Conservation (phyloP, 2,797 vertebrate species). For the Apogon talboti region DNA sequence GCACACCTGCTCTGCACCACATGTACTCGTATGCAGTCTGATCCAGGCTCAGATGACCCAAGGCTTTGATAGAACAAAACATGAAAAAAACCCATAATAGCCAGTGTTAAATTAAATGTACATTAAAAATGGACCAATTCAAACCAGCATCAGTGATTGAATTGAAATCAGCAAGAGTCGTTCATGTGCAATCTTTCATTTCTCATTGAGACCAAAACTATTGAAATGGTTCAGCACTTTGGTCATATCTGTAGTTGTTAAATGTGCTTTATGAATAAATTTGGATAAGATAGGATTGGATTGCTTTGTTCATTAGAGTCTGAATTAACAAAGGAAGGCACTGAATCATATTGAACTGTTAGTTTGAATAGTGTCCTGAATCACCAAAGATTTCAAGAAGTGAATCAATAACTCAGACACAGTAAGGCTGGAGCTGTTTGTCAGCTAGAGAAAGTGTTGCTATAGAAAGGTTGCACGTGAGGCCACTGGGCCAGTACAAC, state of each 20-base stretch:
- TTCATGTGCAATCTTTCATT: constrained; percentile 40
- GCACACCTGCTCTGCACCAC: constrained; percentile 36
- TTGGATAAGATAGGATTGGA: too few species aligned
- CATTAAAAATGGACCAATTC: constrained; percentile 19
- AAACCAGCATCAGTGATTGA: constrained; percentile 14
- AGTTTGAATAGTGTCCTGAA: constrained; percentile 16
- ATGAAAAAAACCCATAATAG: constrained; percentile 32
- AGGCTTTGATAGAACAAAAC: constrained; percentile 28
- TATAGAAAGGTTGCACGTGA: constrained; percentile 14
- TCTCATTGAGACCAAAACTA: constrained; percentile 55
- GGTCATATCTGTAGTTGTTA: too few species aligned
- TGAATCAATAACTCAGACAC: constrained; percentile 38
- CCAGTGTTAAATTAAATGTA: not conserved
- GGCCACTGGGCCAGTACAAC: constrained; percentile 36
- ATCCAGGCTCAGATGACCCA: constrained; percentile 5
- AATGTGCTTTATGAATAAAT: too few species aligned
- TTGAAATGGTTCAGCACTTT: constrained; percentile 11
- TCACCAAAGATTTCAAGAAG: constrained; percentile 64
- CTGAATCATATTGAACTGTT: not conserved
- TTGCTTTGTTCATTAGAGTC: constrained; percentile 13
- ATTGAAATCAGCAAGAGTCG: constrained; percentile 7
- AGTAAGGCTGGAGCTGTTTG: constrained; percentile 21
- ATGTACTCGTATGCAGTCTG: constrained; percentile 29
- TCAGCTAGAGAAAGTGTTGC: constrained; percentile 36
- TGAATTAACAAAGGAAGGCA: constrained; percentile 5